Evolutionary conservation across 2,888 invertebrate genomes (phyloP), one percentile per base, ranked within the genome.

Genomic region (Caenorhabditis angaria): DNA sequence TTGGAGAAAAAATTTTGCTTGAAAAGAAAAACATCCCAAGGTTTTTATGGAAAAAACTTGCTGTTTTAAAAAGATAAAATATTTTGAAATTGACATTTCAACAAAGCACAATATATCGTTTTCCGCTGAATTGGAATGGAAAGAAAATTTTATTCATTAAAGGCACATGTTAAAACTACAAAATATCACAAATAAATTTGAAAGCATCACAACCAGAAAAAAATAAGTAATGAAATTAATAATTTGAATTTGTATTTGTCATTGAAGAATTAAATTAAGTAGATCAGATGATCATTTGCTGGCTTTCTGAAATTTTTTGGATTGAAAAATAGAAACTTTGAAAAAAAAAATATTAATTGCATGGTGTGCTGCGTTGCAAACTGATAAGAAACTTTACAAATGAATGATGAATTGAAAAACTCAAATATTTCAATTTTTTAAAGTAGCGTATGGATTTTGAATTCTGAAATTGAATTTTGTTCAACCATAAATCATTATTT

Each of bases 141-240:
- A 61, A 28, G 14, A 25, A 14, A 41, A 41, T 41, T 41, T 41
- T 41, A 41, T 41, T 41, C 18, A 18, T 41, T 14, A 41, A 41
- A 41, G 41, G 41, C 41, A 41, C 41, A 41, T 41, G 18, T 41
- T 18, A 41, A 32, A 32, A 32, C 5, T 32, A 32, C 32, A 32
- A 32, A 10, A 32, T 32, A 32, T 32, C 41, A 41, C 18, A 12
- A n/a, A 35, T 58, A 12, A 24, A 27, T 24, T 29, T 60, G 59
- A 61, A 61, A 53, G 41, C 35, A 61, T 41, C 41, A 41, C 41
- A 41, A 41, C 41, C 41, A 41, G n/a, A n/a, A 41, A 41, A 41
- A 14, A 41, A 14, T 12, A 41, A 41, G 18, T 41, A 41, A 14
- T n/a, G n/a, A n/a, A n/a, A n/a, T n/a, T n/a, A 41, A 14, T 41